phyloP scores from a whole-genome alignment of 2,888 invertebrate genomes.

The Globia sparganii region DNA sequence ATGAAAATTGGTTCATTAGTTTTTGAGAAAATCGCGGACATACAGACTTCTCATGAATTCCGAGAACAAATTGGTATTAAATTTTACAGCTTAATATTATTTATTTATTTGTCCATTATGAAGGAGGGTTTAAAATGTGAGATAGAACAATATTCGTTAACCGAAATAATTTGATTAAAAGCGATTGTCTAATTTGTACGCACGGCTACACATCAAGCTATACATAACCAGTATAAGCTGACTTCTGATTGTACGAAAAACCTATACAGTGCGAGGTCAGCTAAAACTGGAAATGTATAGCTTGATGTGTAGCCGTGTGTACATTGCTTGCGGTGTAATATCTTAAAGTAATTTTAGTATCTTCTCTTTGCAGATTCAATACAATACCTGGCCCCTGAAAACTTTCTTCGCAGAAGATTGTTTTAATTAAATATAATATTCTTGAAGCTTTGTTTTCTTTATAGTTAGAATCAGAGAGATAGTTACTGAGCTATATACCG shows the following conservation, averaged over 20 bases:
- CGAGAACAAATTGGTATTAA: conserved; percentile 16
- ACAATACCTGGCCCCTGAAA: conserved; percentile 35
- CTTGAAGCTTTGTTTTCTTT: conserved; percentile 46
- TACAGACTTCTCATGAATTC: conserved; percentile 24
- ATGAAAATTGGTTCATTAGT: no score
- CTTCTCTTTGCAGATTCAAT: conserved; percentile 45
- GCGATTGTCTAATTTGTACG: conserved; percentile 32
- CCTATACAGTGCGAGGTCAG: no score
- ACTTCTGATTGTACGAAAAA: no score
- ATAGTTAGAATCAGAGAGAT: conserved; percentile 36
- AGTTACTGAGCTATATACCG: conserved; percentile 21
- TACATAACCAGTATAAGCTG: no score
- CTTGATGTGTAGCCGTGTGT: no score
- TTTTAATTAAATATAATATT: conserved; percentile 53
- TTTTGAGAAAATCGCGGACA: no score
- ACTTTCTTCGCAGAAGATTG: conserved; percentile 20
- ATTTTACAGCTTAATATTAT: conserved; percentile 26
- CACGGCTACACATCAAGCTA: no score
- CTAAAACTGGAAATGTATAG: no score
- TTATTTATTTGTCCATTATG: no score
- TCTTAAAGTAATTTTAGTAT: conserved; percentile 34
- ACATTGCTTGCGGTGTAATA: conserved; percentile 38
- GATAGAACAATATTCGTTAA: conserved; percentile 29
- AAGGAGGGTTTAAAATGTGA: conserved; percentile 27
- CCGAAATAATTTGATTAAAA: conserved; percentile 38